Evolutionary conservation across 2,888 invertebrate species (phyloP).

Genomic region (Rhaphigaster nebulosa): DNA sequence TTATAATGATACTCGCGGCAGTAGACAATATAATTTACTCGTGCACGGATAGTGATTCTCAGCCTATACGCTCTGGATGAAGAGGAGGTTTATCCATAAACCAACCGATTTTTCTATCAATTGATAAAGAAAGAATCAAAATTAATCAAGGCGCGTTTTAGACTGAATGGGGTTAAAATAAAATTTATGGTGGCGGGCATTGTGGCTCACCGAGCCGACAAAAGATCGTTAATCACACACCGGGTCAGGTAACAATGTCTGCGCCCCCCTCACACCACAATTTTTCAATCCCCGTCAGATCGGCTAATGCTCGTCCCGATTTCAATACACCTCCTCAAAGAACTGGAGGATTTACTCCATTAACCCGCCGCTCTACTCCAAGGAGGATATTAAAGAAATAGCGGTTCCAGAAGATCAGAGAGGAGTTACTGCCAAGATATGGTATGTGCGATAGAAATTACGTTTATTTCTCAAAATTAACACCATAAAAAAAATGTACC

Average conservation of each 20-base stretch:
- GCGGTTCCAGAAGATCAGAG: neutral
- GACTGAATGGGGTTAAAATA: conserved; percentile 26
- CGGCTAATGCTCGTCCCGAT: neutral
- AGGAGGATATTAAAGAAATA: neutral
- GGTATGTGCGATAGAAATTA: neutral
- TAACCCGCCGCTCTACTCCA: neutral
- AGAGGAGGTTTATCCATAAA: neutral
- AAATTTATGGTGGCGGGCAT: neutral
- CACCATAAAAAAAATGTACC: too few species aligned
- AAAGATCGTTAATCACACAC: conserved; percentile 40
- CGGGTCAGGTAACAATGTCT: conserved; percentile 29
- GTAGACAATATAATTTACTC: too few species aligned
- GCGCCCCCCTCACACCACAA: neutral
- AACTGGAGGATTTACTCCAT: neutral
- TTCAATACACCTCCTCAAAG: conserved; percentile 6
- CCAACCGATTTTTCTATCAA: neutral
- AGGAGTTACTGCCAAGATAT: neutral
- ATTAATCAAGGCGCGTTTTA: neutral
- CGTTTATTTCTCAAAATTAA: too few species aligned
- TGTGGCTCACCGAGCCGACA: neutral
- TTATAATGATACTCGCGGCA: too few species aligned
- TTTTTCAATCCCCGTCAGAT: conserved; percentile 15
- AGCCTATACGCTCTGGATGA: neutral
- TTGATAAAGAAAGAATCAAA: conserved; percentile 1
- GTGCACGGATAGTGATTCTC: too few species aligned